Evolutionary conservation across 1,140 invertebrate genomes (phyloP), one percentile per base, ranked within the genome.

Genomic region (Aphaenogaster rudis): DNA sequence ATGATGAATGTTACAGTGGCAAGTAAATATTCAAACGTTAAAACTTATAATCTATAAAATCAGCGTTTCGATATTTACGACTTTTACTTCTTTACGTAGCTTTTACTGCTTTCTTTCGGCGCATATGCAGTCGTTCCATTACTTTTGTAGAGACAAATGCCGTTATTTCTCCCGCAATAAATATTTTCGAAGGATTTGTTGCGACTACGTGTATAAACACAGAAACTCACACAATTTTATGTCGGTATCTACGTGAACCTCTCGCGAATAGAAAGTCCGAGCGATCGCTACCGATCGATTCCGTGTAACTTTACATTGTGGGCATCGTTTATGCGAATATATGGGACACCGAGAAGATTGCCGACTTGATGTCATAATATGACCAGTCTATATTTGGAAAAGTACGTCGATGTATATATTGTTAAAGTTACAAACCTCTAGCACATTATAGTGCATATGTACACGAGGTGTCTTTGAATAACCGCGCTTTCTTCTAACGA

Each of bases 341-440:
- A 74, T 84, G 11, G 69, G 28, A 2, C 80, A 84, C 13, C n/a
- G 39, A 74, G 54, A 76, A 76, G 67, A 82, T 74, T 82, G 80
- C 42, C 3, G 33, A 39, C 28, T 63, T 61, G 80, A 84, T 84
- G 33, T 84, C 67, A 84, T 76, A 84, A 84, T 81, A 81, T 9
- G 45, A 13, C 54, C n/a, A 48, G 17, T 84, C 69, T 84, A 84
- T 74, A 76, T 84, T 84, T 63, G 69, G 69, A 42, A 28, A 63
- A 50, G 33, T 84, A 17, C 45, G 48, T 39, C 69, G 57, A 84
- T 7, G 28, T 13, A 74, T 74, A 54, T 45, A 57, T n/a, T 39
- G 66, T 71, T 45, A 6, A 39, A 76, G 80, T 76, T 71, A 36
- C 17, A 76, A 7, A 74, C 54, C 67, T 74, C 39, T 82, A 13